phyloP scores from a whole-genome alignment of 2,888 invertebrate species.

The Drosophila merina region DNA sequence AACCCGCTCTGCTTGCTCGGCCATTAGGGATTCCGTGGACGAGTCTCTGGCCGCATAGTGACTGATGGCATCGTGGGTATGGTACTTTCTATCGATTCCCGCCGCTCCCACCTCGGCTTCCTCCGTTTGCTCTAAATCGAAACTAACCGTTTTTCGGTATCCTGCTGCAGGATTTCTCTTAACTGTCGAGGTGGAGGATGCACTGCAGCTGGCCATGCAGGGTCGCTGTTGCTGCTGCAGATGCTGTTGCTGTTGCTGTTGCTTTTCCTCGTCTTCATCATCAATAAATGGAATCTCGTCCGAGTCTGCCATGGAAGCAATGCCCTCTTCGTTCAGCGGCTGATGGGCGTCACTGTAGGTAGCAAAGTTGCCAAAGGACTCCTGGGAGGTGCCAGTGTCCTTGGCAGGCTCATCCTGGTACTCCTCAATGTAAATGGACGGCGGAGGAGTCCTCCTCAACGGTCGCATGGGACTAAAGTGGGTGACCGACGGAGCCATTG shows the following conservation, averaged over 20 bases:
- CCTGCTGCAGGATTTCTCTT: conserved; percentile 63
- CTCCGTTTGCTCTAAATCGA: conserved; percentile 77
- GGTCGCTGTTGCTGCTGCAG: conserved; percentile 43
- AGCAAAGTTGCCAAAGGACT: conserved; percentile 77
- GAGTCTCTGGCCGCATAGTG: conserved; percentile 64
- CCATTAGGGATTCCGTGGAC: conserved; percentile 69
- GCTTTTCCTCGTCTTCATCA: conserved; percentile 83
- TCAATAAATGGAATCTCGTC: conserved; percentile 84
- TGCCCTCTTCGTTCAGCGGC: conserved; percentile 83
- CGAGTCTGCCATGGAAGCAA: conserved; percentile 82
- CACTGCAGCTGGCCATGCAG: conserved; percentile 47
- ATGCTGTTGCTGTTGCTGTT: conserved; percentile 45
- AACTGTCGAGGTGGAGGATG: conserved; percentile 44
- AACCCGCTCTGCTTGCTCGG: conserved; percentile 58
- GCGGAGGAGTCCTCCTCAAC: conserved; percentile 74
- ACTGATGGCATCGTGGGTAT: conserved; percentile 81
- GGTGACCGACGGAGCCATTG: conserved; percentile 21
- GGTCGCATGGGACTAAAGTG: conserved; percentile 72
- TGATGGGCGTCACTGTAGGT: conserved; percentile 81
- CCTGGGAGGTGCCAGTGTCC: conserved; percentile 75
- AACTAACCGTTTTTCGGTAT: conserved; percentile 83
- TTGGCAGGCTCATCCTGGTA: conserved; percentile 76
- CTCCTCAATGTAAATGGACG: conserved; percentile 83
- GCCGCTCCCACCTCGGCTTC: conserved; percentile 18
- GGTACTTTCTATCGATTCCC: conserved; percentile 76